A percentile compares a stretch with the other conserved stretches of the same genome.
Conservation (phyloP, 2,113 vertebrate species). For the Dicerorhinus sumatrensis region DNA sequence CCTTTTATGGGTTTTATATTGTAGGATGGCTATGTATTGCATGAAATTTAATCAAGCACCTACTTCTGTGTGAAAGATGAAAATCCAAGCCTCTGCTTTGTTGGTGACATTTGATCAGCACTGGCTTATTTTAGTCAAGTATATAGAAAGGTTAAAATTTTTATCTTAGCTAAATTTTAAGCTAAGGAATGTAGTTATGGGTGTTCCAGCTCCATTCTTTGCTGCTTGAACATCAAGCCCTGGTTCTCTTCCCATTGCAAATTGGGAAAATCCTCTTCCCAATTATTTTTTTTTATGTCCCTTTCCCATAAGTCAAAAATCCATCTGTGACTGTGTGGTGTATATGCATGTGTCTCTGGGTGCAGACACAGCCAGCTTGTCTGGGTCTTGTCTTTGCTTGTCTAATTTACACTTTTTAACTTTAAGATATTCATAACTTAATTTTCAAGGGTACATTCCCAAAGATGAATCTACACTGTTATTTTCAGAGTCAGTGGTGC, state of each 20-base stretch:
- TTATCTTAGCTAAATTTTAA: background rate
- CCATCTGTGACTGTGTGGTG: background rate
- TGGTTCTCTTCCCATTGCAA: background rate
- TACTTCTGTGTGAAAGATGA: slow-evolving; percentile 28
- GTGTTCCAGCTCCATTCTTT: background rate
- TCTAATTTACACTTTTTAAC: background rate
- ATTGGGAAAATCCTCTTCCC: background rate
- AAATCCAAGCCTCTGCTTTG: slow-evolving; percentile 34
- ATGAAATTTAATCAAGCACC: slow-evolving; percentile 65
- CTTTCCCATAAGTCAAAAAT: background rate
- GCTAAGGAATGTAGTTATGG: background rate
- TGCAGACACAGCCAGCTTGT: background rate
- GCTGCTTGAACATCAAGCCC: background rate
- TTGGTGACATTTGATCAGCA: slow-evolving; percentile 20
- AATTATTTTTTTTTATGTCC: background rate
- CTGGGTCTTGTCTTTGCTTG: no score
- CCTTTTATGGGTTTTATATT: background rate
- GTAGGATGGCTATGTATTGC: background rate
- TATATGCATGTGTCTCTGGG: background rate
- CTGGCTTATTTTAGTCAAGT: background rate
- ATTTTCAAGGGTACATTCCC: background rate
- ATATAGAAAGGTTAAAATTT: background rate
- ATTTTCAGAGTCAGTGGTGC: background rate
- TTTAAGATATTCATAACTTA: background rate
- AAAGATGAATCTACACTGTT: background rate